Percentiles rank a stretch among this genome's conserved stretches.
These are phyloP conservation scores for Listronotus oregonensis DNA, from an alignment of 1,140 invertebrate genomes.

Conservation along the genomic window DNA sequence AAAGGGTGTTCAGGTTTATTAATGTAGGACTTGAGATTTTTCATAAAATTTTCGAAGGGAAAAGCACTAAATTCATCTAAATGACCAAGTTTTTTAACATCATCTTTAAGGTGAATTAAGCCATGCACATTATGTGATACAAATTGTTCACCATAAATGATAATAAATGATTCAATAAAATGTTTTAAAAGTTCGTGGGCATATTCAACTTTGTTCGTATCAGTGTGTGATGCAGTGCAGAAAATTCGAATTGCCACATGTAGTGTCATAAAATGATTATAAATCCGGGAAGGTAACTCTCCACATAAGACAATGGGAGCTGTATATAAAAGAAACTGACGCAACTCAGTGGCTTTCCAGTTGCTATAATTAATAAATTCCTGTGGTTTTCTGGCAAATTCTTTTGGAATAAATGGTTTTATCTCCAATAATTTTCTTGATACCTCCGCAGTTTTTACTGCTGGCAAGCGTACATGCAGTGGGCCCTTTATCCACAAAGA, in stretches of 20 bases:
- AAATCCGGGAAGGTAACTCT: constrained; percentile 7
- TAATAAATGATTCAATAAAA: constrained; percentile 19
- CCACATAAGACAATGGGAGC: background rate
- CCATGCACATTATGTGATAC: constrained; percentile 26
- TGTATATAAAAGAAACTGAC: constrained; percentile 49
- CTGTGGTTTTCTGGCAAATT: constrained; percentile 48
- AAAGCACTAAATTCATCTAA: constrained; percentile 30
- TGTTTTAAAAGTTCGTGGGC: constrained; percentile 13
- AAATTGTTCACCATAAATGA: constrained; percentile 1
- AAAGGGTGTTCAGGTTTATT: constrained; percentile 24
- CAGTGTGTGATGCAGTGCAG: background rate
- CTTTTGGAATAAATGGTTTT: constrained; percentile 34
- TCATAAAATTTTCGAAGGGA: constrained; percentile 33
- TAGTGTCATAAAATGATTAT: constrained; percentile 22
- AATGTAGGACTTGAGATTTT: constrained; percentile 6
- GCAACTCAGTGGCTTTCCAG: constrained; percentile 54
- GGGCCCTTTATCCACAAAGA: too few relatives aligned
- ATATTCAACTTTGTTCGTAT: constrained; percentile 7
- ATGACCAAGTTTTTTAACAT: constrained; percentile 20
- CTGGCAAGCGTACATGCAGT: too few relatives aligned
- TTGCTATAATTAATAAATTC: constrained; percentile 37
- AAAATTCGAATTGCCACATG: constrained; percentile 23
- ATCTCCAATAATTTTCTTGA: too few relatives aligned
- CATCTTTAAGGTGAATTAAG: constrained; percentile 23
- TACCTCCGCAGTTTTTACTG: too few relatives aligned